A percentile compares a stretch with the other conserved stretches of the same genome.
Conservation (phyloP, 2,797 vertebrate species). For the Holocentrus rufus region DNA sequence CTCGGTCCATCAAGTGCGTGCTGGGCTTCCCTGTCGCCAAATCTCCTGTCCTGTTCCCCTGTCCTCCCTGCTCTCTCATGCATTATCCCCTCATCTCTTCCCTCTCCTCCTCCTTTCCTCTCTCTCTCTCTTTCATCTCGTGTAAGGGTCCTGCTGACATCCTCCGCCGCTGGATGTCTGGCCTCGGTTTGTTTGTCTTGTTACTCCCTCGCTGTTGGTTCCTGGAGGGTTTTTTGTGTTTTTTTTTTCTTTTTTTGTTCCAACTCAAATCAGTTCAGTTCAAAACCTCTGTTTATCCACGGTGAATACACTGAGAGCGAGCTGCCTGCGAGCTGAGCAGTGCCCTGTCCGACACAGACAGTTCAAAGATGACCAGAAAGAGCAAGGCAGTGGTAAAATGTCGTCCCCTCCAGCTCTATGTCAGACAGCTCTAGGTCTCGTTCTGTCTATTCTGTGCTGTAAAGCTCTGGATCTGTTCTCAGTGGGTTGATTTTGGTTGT, state of each 20-base stretch:
- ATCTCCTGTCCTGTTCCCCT: too few relatives aligned
- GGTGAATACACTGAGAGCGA: conserved; percentile 58
- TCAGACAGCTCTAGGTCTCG: conserved; percentile 14
- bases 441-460: conserved; percentile 1
- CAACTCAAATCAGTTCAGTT: conserved; percentile 59
- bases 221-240: conserved; percentile 66
- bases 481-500: conserved; percentile 44
- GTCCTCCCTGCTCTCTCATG: neutral
- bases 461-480: conserved; percentile 47
- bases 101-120: conserved; percentile 16
- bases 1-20: too few relatives aligned
- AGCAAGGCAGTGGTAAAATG: conserved; percentile 25
- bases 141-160: conserved; percentile 49
- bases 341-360: conserved; percentile 58
- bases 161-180: conserved; percentile 55
- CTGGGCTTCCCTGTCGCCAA: too few relatives aligned
- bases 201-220: conserved; percentile 53
- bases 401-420: conserved; percentile 31
- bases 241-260: conserved; percentile 64
- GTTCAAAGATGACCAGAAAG: conserved; percentile 69
- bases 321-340: conserved; percentile 64
- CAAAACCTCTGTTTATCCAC: conserved; percentile 67
- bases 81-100: neutral
- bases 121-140: conserved; percentile 57
- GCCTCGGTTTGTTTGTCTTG: conserved; percentile 67